Evolutionary conservation across 2,888 invertebrate species (phyloP).

Genomic region (Lithophane socia): DNA sequence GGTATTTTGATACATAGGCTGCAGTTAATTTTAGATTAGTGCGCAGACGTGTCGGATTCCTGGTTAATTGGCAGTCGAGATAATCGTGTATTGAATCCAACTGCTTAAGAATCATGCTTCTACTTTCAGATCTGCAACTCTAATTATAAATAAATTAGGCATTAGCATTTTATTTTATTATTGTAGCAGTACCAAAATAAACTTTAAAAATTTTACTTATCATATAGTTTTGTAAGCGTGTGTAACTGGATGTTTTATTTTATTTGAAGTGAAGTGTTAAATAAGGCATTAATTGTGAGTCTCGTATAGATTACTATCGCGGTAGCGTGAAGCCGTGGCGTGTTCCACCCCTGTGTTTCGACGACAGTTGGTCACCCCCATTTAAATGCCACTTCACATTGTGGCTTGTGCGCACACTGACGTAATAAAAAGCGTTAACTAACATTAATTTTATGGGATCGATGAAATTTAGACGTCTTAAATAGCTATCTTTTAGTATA

Average conservation of each 20-base stretch:
- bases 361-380: constrained; percentile 90
- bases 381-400: constrained; percentile 89
- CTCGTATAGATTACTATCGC: constrained; percentile 88
- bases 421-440: constrained; percentile 81
- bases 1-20: constrained; percentile 91
- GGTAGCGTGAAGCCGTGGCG: constrained; percentile 86
- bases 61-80: constrained; percentile 89
- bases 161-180: constrained; percentile 25
- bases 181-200: constrained; percentile 5
- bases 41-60: constrained; percentile 90
- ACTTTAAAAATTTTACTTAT: constrained; percentile 31
- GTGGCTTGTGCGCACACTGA: constrained; percentile 88
- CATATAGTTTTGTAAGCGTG: constrained; percentile 48
- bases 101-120: constrained; percentile 58
- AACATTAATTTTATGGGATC: constrained; percentile 80
- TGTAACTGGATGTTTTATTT: constrained; percentile 67
- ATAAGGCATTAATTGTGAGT: constrained; percentile 86
- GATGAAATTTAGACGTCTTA: constrained; percentile 58
- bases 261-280: constrained; percentile 81
- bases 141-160: constrained; percentile 20
- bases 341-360: constrained; percentile 85
- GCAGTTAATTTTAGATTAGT: constrained; percentile 90
- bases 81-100: constrained; percentile 84
- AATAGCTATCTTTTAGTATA: constrained; percentile 29
- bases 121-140: constrained; percentile 47